Evolutionary conservation across 2,113 vertebrate species (phyloP).

Genomic region (Triplophysa tibetana): DNA sequence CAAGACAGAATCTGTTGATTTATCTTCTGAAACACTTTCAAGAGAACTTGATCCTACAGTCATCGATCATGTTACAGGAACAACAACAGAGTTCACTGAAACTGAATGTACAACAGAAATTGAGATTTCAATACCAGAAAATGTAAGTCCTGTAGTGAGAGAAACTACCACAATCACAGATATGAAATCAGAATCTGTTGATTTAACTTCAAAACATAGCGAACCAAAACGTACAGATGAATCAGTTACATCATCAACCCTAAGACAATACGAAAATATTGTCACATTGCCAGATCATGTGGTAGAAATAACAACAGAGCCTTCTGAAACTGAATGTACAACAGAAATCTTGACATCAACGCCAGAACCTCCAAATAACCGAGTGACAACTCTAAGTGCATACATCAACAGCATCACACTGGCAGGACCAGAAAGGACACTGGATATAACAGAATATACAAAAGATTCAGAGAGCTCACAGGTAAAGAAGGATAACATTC

Average conservation of each 20-base stretch:
- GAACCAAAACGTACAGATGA: neutral
- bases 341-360: neutral
- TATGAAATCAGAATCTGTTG: neutral
- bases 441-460: neutral
- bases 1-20: neutral
- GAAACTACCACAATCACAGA: neutral
- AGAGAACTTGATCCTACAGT: neutral
- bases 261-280: neutral
- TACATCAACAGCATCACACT: neutral
- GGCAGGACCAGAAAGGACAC: neutral
- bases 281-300: neutral
- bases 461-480: neutral
- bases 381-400: fast-evolving
- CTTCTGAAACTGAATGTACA: conserved; percentile 6
- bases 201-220: neutral
- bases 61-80: neutral
- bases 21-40: neutral
- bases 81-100: neutral
- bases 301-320: neutral
- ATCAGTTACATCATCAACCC: neutral
- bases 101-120: conserved; percentile 10
- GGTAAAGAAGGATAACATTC: neutral
- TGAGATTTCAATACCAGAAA: neutral
- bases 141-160: neutral
- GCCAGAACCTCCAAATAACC: neutral